Evolutionary conservation across 2,888 invertebrate genomes (phyloP).

Genomic region (Yponomeuta sedellus): DNA sequence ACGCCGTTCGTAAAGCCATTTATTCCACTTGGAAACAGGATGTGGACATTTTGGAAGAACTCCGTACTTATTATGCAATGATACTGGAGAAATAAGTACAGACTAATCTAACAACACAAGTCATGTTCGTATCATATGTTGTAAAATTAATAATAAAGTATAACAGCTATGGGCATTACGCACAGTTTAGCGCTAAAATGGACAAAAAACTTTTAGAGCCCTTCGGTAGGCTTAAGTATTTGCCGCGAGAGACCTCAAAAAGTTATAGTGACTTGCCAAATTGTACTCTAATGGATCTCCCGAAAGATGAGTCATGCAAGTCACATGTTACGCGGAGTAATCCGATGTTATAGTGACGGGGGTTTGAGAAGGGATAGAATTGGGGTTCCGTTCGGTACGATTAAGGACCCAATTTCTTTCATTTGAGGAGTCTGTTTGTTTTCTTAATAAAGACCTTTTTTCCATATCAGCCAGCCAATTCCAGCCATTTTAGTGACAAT

Average conservation of each 20-base stretch:
- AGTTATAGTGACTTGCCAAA: constrained; percentile 61
- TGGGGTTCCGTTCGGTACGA: constrained; percentile 28
- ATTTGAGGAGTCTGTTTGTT: background rate
- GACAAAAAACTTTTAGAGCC: too few relatives aligned
- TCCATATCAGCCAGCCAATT: background rate
- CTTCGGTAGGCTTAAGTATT: too few relatives aligned
- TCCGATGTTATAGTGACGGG: constrained; percentile 41
- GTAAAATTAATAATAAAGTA: too few relatives aligned
- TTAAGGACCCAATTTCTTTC: constrained; percentile 7
- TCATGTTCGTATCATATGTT: background rate
- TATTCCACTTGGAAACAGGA: constrained; percentile 58
- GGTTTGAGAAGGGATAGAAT: constrained; percentile 28
- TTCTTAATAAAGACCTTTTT: background rate
- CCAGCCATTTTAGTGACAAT: background rate
- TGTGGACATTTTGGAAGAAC: constrained; percentile 34
- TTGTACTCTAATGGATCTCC: constrained; percentile 62
- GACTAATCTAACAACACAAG: background rate
- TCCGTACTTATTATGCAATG: constrained; percentile 36
- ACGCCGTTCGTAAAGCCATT: constrained; percentile 43
- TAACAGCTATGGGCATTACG: too few relatives aligned
- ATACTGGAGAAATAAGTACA: constrained; percentile 27
- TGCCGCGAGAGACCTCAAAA: constrained; percentile 39
- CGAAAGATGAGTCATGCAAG: constrained; percentile 57
- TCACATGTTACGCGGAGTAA: constrained; percentile 54
- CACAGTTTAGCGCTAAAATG: too few relatives aligned